A percentile compares a stretch with the other conserved stretches of the same genome.
These are phyloP conservation scores for Erpobdella octoculata DNA, from an alignment of 2,888 invertebrate species.

Conservation along the genomic window DNA sequence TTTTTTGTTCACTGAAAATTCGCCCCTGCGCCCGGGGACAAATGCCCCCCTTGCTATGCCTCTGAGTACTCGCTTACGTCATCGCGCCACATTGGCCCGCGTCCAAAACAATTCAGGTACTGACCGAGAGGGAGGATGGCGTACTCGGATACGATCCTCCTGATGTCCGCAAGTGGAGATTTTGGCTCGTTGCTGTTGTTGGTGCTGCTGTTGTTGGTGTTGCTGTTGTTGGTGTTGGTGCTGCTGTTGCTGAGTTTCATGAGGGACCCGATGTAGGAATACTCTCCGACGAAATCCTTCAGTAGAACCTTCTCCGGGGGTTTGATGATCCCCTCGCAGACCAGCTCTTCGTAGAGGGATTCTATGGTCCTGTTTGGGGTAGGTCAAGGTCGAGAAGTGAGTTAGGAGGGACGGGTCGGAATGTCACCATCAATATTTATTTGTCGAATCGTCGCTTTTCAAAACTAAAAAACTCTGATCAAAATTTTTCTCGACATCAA, in stretches of 20 bases:
- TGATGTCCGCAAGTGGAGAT: conserved; percentile 69
- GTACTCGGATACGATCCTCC: conserved; percentile 76
- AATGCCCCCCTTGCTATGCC: no score
- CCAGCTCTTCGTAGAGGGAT: conserved; percentile 82
- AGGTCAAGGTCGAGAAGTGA: neutral
- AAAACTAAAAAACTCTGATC: no score
- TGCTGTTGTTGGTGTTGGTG: no score
- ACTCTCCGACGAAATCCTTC: conserved; percentile 71
- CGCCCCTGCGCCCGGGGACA: no score
- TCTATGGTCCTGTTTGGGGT: conserved; percentile 46
- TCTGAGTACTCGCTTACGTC: no score
- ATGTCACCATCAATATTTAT: no score
- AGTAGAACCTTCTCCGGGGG: conserved; percentile 62
- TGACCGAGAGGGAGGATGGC: conserved; percentile 75
- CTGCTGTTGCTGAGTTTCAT: conserved; percentile 52
- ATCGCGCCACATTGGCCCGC: no score
- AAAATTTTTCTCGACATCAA: no score
- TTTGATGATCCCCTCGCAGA: conserved; percentile 80
- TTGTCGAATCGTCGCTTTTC: no score
- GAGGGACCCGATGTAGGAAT: conserved; percentile 54
- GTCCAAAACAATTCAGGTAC: no score
- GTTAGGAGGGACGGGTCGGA: neutral
- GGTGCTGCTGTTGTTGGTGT: no score
- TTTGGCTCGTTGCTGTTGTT: conserved; percentile 55
- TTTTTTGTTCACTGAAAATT: no score